Evolutionary conservation across 2,888 invertebrate species (phyloP).

Genomic region (Crossocerus cetratus): DNA sequence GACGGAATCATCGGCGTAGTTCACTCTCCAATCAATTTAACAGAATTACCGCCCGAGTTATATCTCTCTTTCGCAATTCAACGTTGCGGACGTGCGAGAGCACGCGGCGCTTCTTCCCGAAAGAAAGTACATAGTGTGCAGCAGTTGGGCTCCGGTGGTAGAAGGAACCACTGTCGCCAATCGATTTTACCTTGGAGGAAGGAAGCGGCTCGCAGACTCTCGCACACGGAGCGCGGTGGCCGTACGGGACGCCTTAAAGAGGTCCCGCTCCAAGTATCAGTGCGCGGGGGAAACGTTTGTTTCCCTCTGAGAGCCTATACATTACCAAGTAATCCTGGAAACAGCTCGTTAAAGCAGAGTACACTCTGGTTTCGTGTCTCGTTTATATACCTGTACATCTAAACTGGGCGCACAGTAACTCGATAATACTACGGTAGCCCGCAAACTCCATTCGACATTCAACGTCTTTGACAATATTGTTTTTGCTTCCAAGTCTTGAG

Average conservation of each 20-base stretch:
- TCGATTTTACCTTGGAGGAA: background rate
- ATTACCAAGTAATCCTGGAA: conserved; percentile 40
- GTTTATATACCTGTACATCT: background rate
- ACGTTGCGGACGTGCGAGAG: background rate
- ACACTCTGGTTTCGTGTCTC: conserved; percentile 25
- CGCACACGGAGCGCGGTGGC: conserved; percentile 22
- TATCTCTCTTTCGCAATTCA: background rate
- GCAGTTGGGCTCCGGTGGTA: background rate
- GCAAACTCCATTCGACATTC: background rate
- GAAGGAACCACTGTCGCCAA: background rate
- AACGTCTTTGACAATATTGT: background rate
- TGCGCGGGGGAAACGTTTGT: conserved; percentile 17
- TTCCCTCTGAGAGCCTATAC: conserved; percentile 26
- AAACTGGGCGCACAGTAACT: conserved; percentile 30
- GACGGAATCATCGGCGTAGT: too few species aligned
- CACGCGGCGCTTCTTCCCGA: background rate
- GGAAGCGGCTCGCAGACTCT: too few species aligned
- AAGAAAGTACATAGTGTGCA: background rate
- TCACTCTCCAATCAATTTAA: too few species aligned
- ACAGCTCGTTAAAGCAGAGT: conserved; percentile 44
- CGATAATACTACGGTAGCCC: conserved; percentile 12
- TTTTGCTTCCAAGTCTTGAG: background rate
- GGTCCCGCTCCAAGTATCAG: conserved; percentile 27
- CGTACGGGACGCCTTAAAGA: conserved; percentile 30
- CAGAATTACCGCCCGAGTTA: background rate